These are phyloP conservation scores for Phalanger gymnotis DNA, from an alignment of 2,797 vertebrate genomes.

Conservation along the genomic window DNA sequence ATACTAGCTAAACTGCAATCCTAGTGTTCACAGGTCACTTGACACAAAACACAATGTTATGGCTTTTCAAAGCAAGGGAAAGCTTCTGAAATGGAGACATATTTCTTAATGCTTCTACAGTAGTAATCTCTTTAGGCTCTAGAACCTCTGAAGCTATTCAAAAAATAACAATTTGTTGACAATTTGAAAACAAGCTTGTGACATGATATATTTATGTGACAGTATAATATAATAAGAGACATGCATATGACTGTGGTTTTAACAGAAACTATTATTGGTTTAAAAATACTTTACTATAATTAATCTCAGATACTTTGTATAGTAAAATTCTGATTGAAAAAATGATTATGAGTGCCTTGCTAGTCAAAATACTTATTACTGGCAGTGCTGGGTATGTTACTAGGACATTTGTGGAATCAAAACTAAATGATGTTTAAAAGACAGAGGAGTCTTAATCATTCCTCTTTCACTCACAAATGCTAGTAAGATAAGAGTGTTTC, in stretches of 20 bases:
- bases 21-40: conserved; percentile 60
- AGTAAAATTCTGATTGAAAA: conserved; percentile 66
- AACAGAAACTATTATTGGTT: conserved; percentile 70
- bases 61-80: not conserved
- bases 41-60: conserved; percentile 57
- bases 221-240: conserved; percentile 70
- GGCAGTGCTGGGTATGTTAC: not conserved
- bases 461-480: conserved; percentile 46
- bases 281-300: conserved; percentile 55
- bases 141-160: conserved; percentile 51
- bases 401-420: conserved; percentile 44
- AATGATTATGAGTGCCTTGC: conserved; percentile 29
- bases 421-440: conserved; percentile 49
- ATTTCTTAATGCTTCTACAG: conserved; percentile 56
- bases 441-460: not conserved
- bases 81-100: conserved; percentile 29
- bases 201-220: conserved; percentile 73
- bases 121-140: conserved; percentile 27
- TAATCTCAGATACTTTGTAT: conserved; percentile 58
- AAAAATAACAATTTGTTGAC: conserved; percentile 72
- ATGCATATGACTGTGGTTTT: conserved; percentile 11
- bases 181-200: conserved; percentile 68
- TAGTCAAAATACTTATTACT: conserved; percentile 43
- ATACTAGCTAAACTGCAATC: conserved; percentile 38
- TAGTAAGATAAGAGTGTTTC: conserved; percentile 42